phyloP scores from a whole-genome alignment of 2,113 vertebrate species.

The Chloebia gouldiae region DNA sequence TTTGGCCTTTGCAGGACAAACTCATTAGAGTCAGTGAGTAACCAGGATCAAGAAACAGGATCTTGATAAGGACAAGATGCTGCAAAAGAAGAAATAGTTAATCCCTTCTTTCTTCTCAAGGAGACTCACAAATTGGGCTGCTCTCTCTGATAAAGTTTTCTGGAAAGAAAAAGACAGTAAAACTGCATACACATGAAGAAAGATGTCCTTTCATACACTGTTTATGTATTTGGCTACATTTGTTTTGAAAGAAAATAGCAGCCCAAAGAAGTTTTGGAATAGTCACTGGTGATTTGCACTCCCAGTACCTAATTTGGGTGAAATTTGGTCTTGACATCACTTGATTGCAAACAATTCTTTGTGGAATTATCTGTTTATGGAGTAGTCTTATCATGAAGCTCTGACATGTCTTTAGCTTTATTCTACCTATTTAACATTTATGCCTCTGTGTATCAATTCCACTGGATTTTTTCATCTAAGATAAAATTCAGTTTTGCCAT shows the following conservation, averaged over 20 bases:
- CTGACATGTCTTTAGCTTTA: not conserved
- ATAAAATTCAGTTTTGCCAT: not conserved
- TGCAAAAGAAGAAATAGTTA: not conserved
- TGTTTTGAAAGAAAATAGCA: not conserved
- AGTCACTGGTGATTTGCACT: not conserved
- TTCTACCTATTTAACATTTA: not conserved
- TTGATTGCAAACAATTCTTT: not conserved
- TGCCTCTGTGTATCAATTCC: not conserved
- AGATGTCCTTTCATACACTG: not conserved
- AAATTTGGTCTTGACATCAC: not conserved
- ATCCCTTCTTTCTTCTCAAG: not conserved
- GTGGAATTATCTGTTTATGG: not conserved
- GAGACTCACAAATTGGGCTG: not conserved
- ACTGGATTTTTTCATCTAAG: not conserved
- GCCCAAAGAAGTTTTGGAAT: not conserved
- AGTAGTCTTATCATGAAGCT: not conserved
- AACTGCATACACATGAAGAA: not conserved
- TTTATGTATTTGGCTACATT: not conserved
- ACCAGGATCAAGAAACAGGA: not conserved
- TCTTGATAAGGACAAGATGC: not conserved
- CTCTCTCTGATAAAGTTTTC: not conserved
- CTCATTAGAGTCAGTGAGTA: not conserved
- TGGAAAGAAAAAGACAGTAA: not conserved
- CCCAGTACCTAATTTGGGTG: not conserved
- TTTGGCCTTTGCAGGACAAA: not conserved